Base-by-base conservation (phyloP, 2,888 invertebrate genomes). In the Drosophila stalkeri region DNA sequence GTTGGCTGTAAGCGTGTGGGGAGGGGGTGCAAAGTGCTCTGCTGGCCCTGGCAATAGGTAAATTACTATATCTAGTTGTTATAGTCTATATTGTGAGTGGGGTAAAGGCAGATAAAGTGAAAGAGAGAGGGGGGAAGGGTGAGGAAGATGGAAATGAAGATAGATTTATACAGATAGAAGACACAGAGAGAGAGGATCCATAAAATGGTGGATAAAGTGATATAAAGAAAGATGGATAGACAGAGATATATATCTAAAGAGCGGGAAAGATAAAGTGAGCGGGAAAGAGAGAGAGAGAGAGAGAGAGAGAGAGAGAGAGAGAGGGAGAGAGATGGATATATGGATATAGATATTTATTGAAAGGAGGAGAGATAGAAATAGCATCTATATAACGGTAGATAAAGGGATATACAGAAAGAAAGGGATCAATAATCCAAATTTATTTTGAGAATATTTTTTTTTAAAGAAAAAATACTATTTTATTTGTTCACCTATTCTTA, bases 31-130 rank as follows among this genome's bases (percentile, higher is more conserved):
- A 6, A 39, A 27, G 27, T 27, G 35, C 5, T 16, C 0, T 3
- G 3, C 1, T 57, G 80, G 49, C 77, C 77, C 75, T 80, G 77
- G 64, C 66, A 64, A 76, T 66, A 71, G 80, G 82, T 62, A 64
- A 72, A 79, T 67, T 72, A 72, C 75, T 75, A 64, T 64, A 82
- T 83, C 88, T 86, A 71, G 68, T 63, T 69, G 64, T 61, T 63
- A 46, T 44, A 16, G 23, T 27, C 27, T 27, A 27, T 27, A 27
- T 44, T 12, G 9, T 3, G n/a, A 18, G 41, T 35, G 52, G n/a
- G 7, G 14, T 20, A 52, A 6, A 27, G 14, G 18, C 1, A 12
- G 18, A 49, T 4, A n/a, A 8, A 44, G 20, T 9, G 18, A 12
- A 7, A 4, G 57, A 11, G 11, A 44, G 16, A 23, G 23, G 11